These are phyloP conservation scores for Gephyroberyx darwinii DNA, from an alignment of 2,797 vertebrate genomes.

Conservation along the genomic window DNA sequence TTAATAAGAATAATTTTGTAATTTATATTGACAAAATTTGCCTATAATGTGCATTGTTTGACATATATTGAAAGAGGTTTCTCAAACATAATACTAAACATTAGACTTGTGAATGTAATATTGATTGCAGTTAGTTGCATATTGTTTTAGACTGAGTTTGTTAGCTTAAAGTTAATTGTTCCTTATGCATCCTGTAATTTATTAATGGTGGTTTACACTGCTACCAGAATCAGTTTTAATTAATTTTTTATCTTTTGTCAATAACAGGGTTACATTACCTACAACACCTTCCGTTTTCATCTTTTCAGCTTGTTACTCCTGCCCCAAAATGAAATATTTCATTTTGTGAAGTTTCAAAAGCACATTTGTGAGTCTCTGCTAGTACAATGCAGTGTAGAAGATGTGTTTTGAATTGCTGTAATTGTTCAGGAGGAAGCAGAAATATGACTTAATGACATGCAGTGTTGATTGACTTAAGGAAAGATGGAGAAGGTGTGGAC, in stretches of 20 bases:
- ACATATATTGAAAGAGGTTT: not conserved
- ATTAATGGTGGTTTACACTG: not conserved
- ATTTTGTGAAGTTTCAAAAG: slow-evolving; percentile 10
- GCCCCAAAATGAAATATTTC: not conserved
- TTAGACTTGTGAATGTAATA: too few species aligned
- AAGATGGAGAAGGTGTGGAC: slow-evolving; percentile 23
- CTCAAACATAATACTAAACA: too few species aligned
- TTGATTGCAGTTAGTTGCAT: slow-evolving; percentile 1
- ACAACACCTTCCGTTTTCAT: not conserved
- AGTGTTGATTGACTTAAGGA: slow-evolving; percentile 20
- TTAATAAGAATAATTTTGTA: slow-evolving; percentile 3
- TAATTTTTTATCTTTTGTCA: not conserved
- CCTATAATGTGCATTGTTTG: slow-evolving; percentile 1
- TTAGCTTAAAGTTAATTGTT: not conserved
- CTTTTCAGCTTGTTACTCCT: not conserved
- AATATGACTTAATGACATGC: slow-evolving; percentile 37
- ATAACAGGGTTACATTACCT: not conserved
- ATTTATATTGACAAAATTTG: slow-evolving; percentile 6
- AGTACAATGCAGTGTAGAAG: not conserved
- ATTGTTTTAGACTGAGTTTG: not conserved
- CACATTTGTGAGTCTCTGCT: not conserved
- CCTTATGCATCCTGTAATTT: not conserved
- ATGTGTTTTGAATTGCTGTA: not conserved
- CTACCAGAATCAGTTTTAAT: slow-evolving; percentile 11
- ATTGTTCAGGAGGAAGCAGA: slow-evolving; percentile 8